phyloP scores from a whole-genome alignment of 2,113 vertebrate species.

The Ia io region DNA sequence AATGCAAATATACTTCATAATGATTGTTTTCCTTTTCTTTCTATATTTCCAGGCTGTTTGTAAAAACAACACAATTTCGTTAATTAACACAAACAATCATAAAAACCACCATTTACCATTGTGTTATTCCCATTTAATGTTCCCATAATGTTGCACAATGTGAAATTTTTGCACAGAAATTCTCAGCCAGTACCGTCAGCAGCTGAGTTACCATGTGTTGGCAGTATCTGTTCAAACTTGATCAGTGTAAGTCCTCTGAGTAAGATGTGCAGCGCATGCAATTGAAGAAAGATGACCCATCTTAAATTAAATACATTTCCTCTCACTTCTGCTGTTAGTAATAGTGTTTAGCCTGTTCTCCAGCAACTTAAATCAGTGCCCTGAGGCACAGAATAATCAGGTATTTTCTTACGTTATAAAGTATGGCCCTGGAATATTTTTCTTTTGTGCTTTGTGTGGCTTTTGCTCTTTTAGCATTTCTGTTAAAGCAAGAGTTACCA shows the following conservation, averaged over 20 bases:
- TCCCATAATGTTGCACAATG: neutral
- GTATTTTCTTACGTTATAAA: neutral
- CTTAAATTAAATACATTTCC: neutral
- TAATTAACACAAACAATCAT: slow-evolving; percentile 24
- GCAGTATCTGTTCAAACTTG: slow-evolving; percentile 31
- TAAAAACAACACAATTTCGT: slow-evolving; percentile 44
- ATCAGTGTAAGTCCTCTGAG: slow-evolving; percentile 3
- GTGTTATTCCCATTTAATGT: neutral
- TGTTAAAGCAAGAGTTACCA: neutral
- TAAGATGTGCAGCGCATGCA: neutral
- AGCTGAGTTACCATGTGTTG: slow-evolving; percentile 43
- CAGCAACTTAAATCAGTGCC: neutral
- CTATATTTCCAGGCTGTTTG: neutral
- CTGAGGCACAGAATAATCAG: neutral
- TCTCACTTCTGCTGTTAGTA: neutral
- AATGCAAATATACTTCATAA: slow-evolving; percentile 4
- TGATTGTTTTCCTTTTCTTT: neutral
- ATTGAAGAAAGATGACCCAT: slow-evolving; percentile 24
- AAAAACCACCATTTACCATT: neutral
- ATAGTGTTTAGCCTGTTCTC: neutral
- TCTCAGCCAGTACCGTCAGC: neutral
- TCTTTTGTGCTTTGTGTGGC: neutral
- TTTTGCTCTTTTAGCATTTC: neutral
- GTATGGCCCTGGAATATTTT: neutral
- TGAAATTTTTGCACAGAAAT: neutral